Base-by-base conservation (phyloP, 2,113 vertebrate species). In the Amphiprion ocellaris region DNA sequence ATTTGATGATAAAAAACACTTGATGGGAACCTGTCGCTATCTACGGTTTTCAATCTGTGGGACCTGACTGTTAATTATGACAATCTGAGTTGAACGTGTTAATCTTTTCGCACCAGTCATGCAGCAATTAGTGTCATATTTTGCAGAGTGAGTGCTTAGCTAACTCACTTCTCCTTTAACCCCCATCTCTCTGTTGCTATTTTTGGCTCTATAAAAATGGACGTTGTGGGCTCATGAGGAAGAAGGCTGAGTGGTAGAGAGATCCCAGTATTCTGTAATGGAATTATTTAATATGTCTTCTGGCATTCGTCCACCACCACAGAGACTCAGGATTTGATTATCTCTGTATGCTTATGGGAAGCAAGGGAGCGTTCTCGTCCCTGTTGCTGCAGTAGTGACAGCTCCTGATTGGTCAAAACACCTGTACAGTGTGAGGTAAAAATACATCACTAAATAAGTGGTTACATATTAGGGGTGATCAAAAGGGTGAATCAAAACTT, bases 61-160 rank as follows among this genome's bases (percentile, higher is more conserved):
- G 69, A 77, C 41, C 16, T 61, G 24, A 76, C 47, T 69, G 59
- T 71, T 81, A 81, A 87, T 74, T 85, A 78, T 30, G 58, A 73
- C 67, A 76, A 56, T 64, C 71, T 64, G 6, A 69, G 16, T 61
- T 72, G 33, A 49, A 66, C 5, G 0, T 55, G 19, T 50, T 78
- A 69, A 77, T 81, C 82, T 69, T 50, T 64, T 68, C 26, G 70
- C 23, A 54, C 73, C 58, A 70, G 81, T 84, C 21, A 33, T 28
- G 39, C 19, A 14, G 64, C 77, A 79, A 79, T 85, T 80, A 79
- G 56, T 44, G 70, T 77, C 74, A 77, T 76, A 79, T 39, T 54
- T 61, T 64, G 65, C 70, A 77, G 53, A 77, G 74, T 64, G 30
- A 77, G 66, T 55, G 28, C 8, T 30, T 41, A 15, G 17, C 23